Evolutionary conservation across 2,888 invertebrate genomes (phyloP), one percentile per base, ranked within the genome.

Genomic region (Orthosia cruda): DNA sequence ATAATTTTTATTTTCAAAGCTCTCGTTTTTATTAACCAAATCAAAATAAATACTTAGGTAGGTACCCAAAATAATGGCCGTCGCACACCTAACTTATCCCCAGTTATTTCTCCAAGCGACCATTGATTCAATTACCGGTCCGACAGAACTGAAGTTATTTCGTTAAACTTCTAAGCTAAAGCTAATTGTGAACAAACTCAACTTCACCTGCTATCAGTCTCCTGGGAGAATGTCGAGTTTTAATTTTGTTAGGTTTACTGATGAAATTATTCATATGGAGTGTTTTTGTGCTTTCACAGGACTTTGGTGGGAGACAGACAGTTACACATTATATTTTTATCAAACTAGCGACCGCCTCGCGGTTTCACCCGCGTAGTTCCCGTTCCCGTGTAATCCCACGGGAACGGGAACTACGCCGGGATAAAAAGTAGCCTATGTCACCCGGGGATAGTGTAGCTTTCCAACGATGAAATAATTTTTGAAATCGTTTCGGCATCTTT

Each of bases 111-210:
- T 77, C 68, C 59, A 59, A 79, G 59, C 68, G 59, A 61, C 77
- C 68, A 68, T 59, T 68, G 78, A 79, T 79, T 77, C 68, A 61
- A 67, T 79, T 77, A 77, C 20, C n/a, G 23, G 2, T 40, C 23
- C 26, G 23, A n/a, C 13, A 4, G 32, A 55, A 26, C 45, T 63
- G 16, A 81, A 77, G 54, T 81, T 81, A 80, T 80, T 63, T 76
- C 26, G 65, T 75, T 81, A 47, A 75, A 81, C 63, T 77, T 81
- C 49, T 47, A 45, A 61, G 45, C 71, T n/a, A n/a, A n/a, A n/a
- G n/a, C n/a, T n/a, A n/a, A n/a, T n/a, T n/a, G n/a, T n/a, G n/a
- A n/a, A n/a, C 83, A 59, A 66, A 66, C 26, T 62, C 15, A 76
- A 76, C 62, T 82, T 77, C 67, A 58, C 57, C 64, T 74, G 74